These are phyloP conservation scores for Brenthis hecate DNA, from an alignment of 2,888 invertebrate species.

Conservation along the genomic window DNA sequence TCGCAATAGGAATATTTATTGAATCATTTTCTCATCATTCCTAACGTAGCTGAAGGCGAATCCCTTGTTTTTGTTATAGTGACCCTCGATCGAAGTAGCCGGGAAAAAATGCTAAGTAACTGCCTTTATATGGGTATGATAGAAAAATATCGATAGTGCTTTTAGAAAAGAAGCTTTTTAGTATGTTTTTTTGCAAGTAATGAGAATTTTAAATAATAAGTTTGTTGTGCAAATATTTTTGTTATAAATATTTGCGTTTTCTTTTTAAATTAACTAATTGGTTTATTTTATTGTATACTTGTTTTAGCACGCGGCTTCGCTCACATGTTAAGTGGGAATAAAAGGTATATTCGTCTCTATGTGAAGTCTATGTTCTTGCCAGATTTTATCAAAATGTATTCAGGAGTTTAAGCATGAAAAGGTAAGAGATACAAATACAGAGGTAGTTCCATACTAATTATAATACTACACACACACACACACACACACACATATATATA, in stretches of 20 bases:
- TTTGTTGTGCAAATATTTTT: background rate
- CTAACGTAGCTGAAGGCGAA: slow-evolving; percentile 22
- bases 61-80: slow-evolving; percentile 29
- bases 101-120: slow-evolving; percentile 19
- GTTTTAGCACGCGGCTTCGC: no score
- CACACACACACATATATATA: no score
- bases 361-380: no score
- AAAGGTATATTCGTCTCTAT: no score
- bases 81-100: slow-evolving; percentile 23
- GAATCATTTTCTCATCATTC: slow-evolving; percentile 37
- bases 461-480: no score
- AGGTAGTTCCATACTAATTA: no score
- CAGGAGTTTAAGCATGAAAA: no score
- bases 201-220: slow-evolving; percentile 11
- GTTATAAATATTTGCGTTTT: background rate
- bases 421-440: no score
- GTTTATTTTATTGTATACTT: background rate
- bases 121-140: slow-evolving; percentile 16
- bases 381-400: no score
- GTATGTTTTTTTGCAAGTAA: background rate
- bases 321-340: no score
- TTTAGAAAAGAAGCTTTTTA: slow-evolving; percentile 1
- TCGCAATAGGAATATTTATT: slow-evolving; percentile 39
- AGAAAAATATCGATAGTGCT: slow-evolving; percentile 4
- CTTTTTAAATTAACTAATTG: slow-evolving; percentile 1